Evolutionary conservation across 2,888 invertebrate genomes (phyloP).

Genomic region (Stenchaetothrips biformis): DNA sequence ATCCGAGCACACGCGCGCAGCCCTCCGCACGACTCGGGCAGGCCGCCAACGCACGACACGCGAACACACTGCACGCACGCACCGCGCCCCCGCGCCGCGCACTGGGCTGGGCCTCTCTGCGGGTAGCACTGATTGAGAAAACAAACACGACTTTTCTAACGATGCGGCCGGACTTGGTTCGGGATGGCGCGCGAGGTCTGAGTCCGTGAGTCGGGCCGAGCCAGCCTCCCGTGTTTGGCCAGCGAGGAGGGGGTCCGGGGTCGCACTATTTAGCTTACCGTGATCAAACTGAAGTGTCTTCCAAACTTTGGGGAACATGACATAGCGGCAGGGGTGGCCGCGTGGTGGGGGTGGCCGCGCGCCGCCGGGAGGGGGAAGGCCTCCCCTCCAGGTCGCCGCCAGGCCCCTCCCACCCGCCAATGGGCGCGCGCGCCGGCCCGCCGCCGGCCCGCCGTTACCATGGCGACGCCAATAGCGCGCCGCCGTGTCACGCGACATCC

Average conservation of each 20-base stretch:
- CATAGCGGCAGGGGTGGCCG: slow-evolving; percentile 35
- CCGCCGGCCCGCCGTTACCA: neutral
- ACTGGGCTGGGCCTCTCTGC: slow-evolving; percentile 33
- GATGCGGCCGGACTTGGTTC: slow-evolving; percentile 34
- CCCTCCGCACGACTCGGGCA: slow-evolving; percentile 12
- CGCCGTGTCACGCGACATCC: neutral
- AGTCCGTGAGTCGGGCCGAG: neutral
- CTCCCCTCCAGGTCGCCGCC: neutral
- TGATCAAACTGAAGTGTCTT: slow-evolving; percentile 39
- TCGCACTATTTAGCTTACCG: slow-evolving; percentile 42
- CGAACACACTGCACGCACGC: slow-evolving; percentile 30
- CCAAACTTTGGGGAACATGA: slow-evolving; percentile 38
- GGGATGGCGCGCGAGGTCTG: slow-evolving; percentile 14
- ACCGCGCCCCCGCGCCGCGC: slow-evolving; percentile 37
- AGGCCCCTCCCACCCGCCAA: neutral
- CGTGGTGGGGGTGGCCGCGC: slow-evolving; percentile 31
- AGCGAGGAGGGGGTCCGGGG: slow-evolving; percentile 38
- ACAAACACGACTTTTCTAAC: slow-evolving; percentile 46
- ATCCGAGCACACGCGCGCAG: neutral
- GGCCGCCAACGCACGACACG: slow-evolving; percentile 26
- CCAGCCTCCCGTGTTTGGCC: slow-evolving; percentile 38
- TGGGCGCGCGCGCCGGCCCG: neutral
- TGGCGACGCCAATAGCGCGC: neutral
- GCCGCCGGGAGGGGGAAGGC: slow-evolving; percentile 33
- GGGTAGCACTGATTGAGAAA: slow-evolving; percentile 51